Evolutionary conservation across 2,888 invertebrate species (phyloP), one percentile per base, ranked within the genome.

Genomic region (Coleophora deauratella): DNA sequence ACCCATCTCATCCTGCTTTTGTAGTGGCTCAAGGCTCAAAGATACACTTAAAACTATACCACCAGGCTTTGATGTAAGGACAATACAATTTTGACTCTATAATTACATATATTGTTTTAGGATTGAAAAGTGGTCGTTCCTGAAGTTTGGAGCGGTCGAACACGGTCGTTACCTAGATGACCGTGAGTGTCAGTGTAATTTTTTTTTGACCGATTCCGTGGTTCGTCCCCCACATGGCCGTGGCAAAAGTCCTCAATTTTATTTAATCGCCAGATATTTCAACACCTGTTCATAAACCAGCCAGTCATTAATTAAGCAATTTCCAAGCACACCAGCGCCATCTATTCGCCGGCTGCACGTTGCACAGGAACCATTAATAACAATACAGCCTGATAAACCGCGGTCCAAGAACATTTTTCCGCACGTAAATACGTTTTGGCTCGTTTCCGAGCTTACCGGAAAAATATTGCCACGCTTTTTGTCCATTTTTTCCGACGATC

Each of bases 361-460:
- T 21, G 41, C 46, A 49, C 55, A 39, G 41, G 49, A 44, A 28
- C 45, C 52, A 51, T 52, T 50, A 45, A 48, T 55, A 51, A 53
- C 55, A 45, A 51, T 45, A 51, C 52, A 44, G 45, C 52, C 62
- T 64, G 60, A 63, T 65, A 66, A 67, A 66, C 62, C 60, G 21
- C 21, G 56, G 33, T 33, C 39, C 51, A 42, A 42, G 43, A 46
- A 41, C 40, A 50, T 59, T 61, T 63, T 62, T 59, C 52, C 50
- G 53, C 55, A 56, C 59, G 61, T 65, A 67, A 67, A 67, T 67
- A 66, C 61, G 63, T 63, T 71, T 60, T 62, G 66, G 58, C 65
- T 62, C 67, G 62, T 57, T 61, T 58, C 62, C 63, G 53, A 64
- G 68, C 60, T 66, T 53, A 67, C 51, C 59, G 59, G 57, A 59